Percentiles rank a stretch among this genome's conserved stretches.
phyloP scores from a whole-genome alignment of 2,888 invertebrate species.

The Drosophila anomalata region DNA sequence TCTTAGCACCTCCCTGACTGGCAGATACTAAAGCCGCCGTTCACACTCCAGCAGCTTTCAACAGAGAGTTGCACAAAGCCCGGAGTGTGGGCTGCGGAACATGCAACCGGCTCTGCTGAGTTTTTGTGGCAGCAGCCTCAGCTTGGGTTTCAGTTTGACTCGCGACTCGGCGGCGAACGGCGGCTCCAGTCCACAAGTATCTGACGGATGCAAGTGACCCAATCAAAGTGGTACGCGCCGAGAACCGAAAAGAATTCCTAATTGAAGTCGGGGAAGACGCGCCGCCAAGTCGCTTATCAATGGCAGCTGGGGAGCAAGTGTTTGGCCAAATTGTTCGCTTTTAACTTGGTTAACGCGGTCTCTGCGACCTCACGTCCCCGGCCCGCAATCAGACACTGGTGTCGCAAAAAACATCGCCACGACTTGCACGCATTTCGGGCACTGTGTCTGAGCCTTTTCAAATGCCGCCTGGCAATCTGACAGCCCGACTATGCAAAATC shows the following conservation, averaged over 20 bases:
- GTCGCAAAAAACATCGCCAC: not conserved
- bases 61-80: conserved; percentile 58
- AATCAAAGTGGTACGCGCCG: conserved; percentile 45
- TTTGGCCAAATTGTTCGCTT: conserved; percentile 10
- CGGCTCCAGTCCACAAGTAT: conserved; percentile 9
- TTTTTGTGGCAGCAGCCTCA: conserved; percentile 22
- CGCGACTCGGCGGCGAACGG: conserved; percentile 61
- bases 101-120: conserved; percentile 26
- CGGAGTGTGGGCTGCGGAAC: conserved; percentile 21
- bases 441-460: conserved; percentile 18
- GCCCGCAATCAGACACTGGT: conserved; percentile 1
- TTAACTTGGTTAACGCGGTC: conserved; percentile 16
- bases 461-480: conserved; percentile 10
- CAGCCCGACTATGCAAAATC: conserved; percentile 32
- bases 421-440: conserved; percentile 12
- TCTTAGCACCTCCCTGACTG: conserved; percentile 38
- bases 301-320: conserved; percentile 10
- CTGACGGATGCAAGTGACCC: not conserved
- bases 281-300: conserved; percentile 50
- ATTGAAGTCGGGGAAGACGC: conserved; percentile 30
- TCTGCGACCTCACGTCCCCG: conserved; percentile 36
- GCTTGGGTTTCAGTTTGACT: conserved; percentile 61
- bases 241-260: conserved; percentile 18
- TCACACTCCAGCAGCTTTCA: conserved; percentile 68
- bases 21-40: conserved; percentile 49